phyloP scores from a whole-genome alignment of 2,113 vertebrate genomes.

The Cyanoliseus patagonus region DNA sequence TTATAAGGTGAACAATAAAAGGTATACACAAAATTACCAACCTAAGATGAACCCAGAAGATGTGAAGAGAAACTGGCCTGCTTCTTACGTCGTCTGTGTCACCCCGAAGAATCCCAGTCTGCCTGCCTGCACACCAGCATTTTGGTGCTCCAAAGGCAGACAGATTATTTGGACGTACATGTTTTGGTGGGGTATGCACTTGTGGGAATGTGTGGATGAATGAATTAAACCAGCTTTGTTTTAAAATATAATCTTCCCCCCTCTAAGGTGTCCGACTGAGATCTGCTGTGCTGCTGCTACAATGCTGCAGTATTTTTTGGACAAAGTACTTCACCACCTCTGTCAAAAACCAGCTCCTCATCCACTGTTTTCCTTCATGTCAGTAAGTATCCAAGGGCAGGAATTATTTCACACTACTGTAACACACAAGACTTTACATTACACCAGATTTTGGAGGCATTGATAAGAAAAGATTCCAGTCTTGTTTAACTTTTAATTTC shows the following conservation, averaged over 20 bases:
- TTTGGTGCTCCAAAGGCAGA: not conserved
- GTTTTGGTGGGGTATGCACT: accelerated
- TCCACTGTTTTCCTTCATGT: not conserved
- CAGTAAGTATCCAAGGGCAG: not conserved
- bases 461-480: not conserved
- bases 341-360: not conserved
- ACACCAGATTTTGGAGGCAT: not conserved
- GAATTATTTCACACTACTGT: not conserved
- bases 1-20: not conserved
- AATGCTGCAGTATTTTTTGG: not conserved
- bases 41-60: not conserved
- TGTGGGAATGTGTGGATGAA: not conserved
- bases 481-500: not conserved
- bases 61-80: not conserved
- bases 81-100: not conserved
- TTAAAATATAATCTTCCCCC: not conserved
- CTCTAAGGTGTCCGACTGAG: not conserved
- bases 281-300: not conserved
- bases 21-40: not conserved
- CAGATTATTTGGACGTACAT: not conserved
- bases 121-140: not conserved
- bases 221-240: not conserved
- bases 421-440: not conserved
- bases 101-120: not conserved
- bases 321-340: not conserved